Evolutionary conservation across 1,140 invertebrate genomes (phyloP), one percentile per base, ranked within the genome.

Genomic region (Pogonomyrmex barbatus): DNA sequence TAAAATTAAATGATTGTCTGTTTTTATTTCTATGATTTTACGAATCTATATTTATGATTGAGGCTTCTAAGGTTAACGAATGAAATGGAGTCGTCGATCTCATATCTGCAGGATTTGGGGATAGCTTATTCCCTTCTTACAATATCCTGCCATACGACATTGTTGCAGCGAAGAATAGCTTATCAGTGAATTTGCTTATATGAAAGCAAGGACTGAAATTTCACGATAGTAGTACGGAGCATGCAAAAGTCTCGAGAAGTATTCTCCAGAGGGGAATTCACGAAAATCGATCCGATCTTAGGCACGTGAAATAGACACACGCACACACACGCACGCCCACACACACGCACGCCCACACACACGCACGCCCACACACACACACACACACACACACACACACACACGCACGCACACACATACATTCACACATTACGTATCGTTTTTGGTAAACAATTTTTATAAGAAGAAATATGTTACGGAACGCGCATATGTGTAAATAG

Each of bases 361-460:
- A 24, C 24, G 0, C 24, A 24, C 24, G 0, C 24, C 0, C 24
- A 24, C 24, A 24, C 24, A 24, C 24, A n/a, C 24, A 24, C 24
- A 24, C 24, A 0, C 24, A 24, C 24, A 24, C 24, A 24, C 24
- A 24, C 24, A 24, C 24, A 24, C 24, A 24, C 24, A 24, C 24
- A 24, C 24, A 24, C 24, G 0, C 24, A 24, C 24, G 0, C 24
- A 24, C 24, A 24, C 24, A 24, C 24, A 24, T 0, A 24, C 24
- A 24, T 24, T 24, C 24, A 65, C 30, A 39, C 14, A 82, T 56
- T 73, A 47, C 47, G 17, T 50, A 83, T 73, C 47, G 6, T 83
- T 70, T 73, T 83, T 83, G 39, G 52, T 82, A 60, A 83, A 75
- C 17, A 75, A 42, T 58, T 75, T 83, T 83, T 83, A 82, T 73